phyloP scores from a whole-genome alignment of 2,113 vertebrate genomes.

The Xenopus tropicalis region DNA sequence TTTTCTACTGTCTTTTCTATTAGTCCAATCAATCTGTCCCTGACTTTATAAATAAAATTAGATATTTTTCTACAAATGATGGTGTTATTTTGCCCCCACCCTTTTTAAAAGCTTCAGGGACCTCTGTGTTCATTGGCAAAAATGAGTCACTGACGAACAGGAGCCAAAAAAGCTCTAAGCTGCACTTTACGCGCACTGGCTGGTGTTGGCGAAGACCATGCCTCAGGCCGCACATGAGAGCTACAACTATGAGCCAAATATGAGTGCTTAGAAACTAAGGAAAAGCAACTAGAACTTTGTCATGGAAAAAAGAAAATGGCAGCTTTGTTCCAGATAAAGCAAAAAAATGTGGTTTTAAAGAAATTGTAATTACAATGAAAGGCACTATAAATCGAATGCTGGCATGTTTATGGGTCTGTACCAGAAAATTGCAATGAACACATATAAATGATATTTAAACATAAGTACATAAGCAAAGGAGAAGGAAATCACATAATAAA shows the following conservation, averaged over 20 bases:
- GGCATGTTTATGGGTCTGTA: background rate
- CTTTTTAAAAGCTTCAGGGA: background rate
- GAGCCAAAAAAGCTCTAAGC: background rate
- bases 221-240: background rate
- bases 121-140: conserved; percentile 1
- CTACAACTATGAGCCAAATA: background rate
- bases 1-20: too few species aligned
- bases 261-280: background rate
- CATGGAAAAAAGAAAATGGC: background rate
- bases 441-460: too few species aligned
- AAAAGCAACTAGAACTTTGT: background rate
- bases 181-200: background rate
- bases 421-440: background rate
- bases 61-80: too few species aligned
- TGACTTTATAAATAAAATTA: too few species aligned
- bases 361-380: background rate
- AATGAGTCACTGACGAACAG: background rate
- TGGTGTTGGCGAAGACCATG: background rate
- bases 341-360: background rate
- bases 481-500: too few species aligned
- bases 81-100: background rate
- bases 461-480: too few species aligned
- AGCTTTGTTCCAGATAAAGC: background rate
- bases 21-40: too few species aligned
- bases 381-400: background rate